phyloP scores from a whole-genome alignment of 2,113 vertebrate species.

The Xenus cinereus region DNA sequence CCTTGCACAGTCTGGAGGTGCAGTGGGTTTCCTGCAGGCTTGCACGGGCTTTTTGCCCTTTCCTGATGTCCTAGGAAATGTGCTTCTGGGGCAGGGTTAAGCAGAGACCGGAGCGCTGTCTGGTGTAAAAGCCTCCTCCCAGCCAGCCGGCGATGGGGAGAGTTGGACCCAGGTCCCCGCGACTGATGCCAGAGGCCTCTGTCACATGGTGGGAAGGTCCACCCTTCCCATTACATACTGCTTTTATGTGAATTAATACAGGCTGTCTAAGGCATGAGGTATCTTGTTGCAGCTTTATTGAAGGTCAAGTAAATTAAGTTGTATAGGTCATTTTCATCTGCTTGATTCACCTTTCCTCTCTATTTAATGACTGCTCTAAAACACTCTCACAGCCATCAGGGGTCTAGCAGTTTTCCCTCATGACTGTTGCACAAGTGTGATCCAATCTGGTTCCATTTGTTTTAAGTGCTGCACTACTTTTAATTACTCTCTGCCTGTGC shows the following conservation, averaged over 20 bases:
- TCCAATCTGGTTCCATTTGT: not conserved
- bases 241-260: not conserved
- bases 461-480: not conserved
- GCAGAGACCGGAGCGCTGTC: not conserved
- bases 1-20: not conserved
- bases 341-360: not conserved
- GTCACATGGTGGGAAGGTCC: rapidly evolving
- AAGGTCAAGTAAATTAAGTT: not conserved
- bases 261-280: not conserved
- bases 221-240: not conserved
- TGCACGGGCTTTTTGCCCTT: not conserved
- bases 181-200: not conserved
- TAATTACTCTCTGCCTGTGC: constrained; percentile 17
- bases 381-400: not conserved
- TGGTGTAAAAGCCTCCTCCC: not conserved
- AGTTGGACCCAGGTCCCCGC: not conserved
- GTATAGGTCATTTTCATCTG: not conserved
- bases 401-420: not conserved
- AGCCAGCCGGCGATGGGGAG: rapidly evolving
- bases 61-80: not conserved
- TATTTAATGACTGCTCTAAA: not conserved
- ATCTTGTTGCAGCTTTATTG: not conserved
- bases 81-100: not conserved
- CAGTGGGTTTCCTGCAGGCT: not conserved
- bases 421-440: not conserved